phyloP scores from a whole-genome alignment of 2,888 invertebrate genomes.

The Agrochola lychnidis region DNA sequence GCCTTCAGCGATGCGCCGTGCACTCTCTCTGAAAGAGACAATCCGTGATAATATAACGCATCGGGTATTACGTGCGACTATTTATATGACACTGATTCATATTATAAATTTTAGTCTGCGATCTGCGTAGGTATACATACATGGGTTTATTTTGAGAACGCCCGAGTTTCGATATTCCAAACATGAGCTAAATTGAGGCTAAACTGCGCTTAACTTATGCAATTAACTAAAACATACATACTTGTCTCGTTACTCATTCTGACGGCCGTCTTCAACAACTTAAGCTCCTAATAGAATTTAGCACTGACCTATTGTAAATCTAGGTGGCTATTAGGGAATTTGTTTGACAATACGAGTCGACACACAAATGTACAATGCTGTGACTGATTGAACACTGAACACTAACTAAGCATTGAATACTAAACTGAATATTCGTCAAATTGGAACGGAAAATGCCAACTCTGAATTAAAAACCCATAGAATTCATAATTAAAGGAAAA shows the following conservation, averaged over 20 bases:
- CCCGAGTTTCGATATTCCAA: conserved; percentile 40
- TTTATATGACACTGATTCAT: conserved; percentile 63
- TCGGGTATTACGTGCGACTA: conserved; percentile 43
- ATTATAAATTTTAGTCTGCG: conserved; percentile 38
- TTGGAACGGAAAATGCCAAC: conserved; percentile 37
- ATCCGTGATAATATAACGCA: conserved; percentile 37
- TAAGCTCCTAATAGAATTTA: conserved; percentile 2
- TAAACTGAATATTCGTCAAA: conserved; percentile 4
- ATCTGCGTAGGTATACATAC: conserved; percentile 20
- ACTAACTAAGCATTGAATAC: conserved; percentile 31
- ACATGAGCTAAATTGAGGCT: conserved; percentile 19
- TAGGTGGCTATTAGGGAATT: conserved; percentile 33
- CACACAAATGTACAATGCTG: conserved; percentile 16
- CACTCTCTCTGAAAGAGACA: conserved; percentile 82
- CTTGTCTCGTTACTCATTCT: conserved; percentile 18
- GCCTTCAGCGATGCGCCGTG: conserved; percentile 80
- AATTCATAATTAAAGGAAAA: background rate
- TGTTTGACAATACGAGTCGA: conserved; percentile 34
- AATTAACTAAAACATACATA: conserved; percentile 33
- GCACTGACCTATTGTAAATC: conserved; percentile 35
- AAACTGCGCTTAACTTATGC: conserved; percentile 32
- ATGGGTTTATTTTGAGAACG: conserved; percentile 61
- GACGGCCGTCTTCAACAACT: background rate
- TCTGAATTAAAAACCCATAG: background rate
- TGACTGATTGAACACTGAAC: conserved; percentile 20